Base-by-base conservation (phyloP, 2,888 invertebrate genomes). In the Stegana nigrithorax region DNA sequence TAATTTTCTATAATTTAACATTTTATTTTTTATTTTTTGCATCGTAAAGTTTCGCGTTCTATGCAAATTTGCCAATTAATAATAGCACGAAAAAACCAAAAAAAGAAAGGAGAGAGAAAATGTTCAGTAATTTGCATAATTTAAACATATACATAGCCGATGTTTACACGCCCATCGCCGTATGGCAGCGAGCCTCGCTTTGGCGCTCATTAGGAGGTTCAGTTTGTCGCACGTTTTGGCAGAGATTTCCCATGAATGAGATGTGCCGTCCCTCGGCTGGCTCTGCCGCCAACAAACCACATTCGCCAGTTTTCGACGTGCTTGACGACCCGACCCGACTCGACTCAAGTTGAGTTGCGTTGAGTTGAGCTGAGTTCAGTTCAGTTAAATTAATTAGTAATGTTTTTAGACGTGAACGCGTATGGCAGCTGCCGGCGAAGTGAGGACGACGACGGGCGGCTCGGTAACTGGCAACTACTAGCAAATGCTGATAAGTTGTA, bases 361-460 rank as follows among this genome's bases (percentile, higher is more conserved):
- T 25, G 25, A 25, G 26, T 10, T 23, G 26, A 47, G 47, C n/a
- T 47, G 39, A 39, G 39, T 39, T 8, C n/a, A 47, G 47, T 23
- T 10, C 10, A 47, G 25, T 74, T 75, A 73, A 75, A 79, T 77
- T 79, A 77, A 79, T 75, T 75, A 79, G 78, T 68, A 59, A 51
- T 62, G 64, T 66, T 67, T 65, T 68, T 67, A 59, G 62, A 66
- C 44, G 55, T 51, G 27, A 36, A 32, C 32, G 12, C n/a, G n/a
- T n/a, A n/a, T n/a, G n/a, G n/a, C n/a, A n/a, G n/a, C 10, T 29
- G 29, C 14, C 7, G 29, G 47, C 17, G 17, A 32, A 12, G n/a
- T 21, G 36, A 17, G 36, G n/a, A 27, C 19, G 53, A 14, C 19
- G 23, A 17, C 36, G 12, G 36, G 3, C 21, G 21, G 44, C 2